Conservation (phyloP, 2,888 invertebrate genomes). For the Aspidiotus rigidus region DNA sequence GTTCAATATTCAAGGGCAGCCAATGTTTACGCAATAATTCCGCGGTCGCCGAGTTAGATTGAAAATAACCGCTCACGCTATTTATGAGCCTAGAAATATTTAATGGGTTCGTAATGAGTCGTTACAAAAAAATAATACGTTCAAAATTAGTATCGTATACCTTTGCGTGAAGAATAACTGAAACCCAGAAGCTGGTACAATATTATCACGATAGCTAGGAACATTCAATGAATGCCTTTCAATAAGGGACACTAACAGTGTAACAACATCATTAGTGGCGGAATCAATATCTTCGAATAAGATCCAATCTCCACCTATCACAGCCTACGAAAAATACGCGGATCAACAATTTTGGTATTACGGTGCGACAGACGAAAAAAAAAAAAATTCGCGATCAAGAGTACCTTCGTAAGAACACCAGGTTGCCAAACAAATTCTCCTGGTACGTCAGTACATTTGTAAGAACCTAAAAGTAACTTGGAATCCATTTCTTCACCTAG, state of each 20-base stretch:
- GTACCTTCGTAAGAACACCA: constrained; percentile 77
- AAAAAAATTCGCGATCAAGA: neutral
- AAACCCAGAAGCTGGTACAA: constrained; percentile 74
- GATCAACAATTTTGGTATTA: neutral
- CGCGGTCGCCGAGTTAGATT: constrained; percentile 46
- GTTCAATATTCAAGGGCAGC: constrained; percentile 69
- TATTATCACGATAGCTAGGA: constrained; percentile 77
- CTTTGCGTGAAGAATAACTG: constrained; percentile 86
- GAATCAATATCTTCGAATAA: constrained; percentile 91
- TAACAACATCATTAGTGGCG: constrained; percentile 85
- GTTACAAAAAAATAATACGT: neutral
- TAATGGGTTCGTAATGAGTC: neutral
- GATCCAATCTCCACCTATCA: constrained; percentile 79
- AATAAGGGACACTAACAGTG: constrained; percentile 72
- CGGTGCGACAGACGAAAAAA: neutral
- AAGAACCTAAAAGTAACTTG: constrained; percentile 85
- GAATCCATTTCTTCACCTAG: constrained; percentile 95
- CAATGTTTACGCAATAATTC: constrained; percentile 71
- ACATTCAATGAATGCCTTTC: constrained; percentile 74
- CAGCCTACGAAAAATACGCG: constrained; percentile 51
- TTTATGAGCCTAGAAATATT: constrained; percentile 49
- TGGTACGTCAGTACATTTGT: constrained; percentile 89
- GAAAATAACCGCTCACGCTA: constrained; percentile 53
- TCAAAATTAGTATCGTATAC: constrained; percentile 43
- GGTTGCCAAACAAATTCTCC: constrained; percentile 97